Percentiles rank a stretch among this genome's conserved stretches.
These are phyloP conservation scores for human DNA, from an alignment of 2,113 vertebrate genomes.

Conservation along the genomic window DNA sequence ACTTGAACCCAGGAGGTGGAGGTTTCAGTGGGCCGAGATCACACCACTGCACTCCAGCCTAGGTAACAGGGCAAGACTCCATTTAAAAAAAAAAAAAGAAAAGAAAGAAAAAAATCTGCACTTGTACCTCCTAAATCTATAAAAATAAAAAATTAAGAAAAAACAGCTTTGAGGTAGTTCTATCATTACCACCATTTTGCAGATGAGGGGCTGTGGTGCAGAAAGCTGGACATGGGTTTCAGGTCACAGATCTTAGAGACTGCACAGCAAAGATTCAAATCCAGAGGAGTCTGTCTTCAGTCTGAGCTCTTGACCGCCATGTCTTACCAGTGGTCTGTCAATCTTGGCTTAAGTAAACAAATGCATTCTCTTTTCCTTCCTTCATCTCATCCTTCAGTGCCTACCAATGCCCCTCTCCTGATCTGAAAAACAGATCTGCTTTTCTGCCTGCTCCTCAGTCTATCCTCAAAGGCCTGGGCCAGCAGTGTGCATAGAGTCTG, in stretches of 20 bases:
- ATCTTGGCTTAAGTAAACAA: background rate
- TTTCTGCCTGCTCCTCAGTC: background rate
- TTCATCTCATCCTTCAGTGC: background rate
- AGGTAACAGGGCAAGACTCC: no score
- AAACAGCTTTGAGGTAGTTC: background rate
- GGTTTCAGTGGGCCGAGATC: no score
- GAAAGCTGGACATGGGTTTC: background rate
- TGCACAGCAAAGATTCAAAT: background rate
- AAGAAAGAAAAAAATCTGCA: no score
- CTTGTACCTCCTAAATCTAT: no score
- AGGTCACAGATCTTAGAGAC: background rate
- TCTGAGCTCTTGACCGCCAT: background rate
- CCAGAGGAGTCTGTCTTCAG: background rate
- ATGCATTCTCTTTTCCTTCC: background rate
- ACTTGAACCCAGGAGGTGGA: no score
- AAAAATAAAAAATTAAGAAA: no score
- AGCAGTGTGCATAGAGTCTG: background rate
- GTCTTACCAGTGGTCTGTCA: background rate
- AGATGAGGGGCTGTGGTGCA: background rate
- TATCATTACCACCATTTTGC: background rate
- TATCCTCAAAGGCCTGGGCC: background rate
- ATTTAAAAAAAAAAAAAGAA: no score
- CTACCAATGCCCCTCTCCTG: background rate
- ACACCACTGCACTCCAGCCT: no score
- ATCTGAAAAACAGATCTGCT: background rate